These are phyloP conservation scores for Scophthalmus maximus DNA, from an alignment of 2,113 vertebrate genomes.

Conservation along the genomic window DNA sequence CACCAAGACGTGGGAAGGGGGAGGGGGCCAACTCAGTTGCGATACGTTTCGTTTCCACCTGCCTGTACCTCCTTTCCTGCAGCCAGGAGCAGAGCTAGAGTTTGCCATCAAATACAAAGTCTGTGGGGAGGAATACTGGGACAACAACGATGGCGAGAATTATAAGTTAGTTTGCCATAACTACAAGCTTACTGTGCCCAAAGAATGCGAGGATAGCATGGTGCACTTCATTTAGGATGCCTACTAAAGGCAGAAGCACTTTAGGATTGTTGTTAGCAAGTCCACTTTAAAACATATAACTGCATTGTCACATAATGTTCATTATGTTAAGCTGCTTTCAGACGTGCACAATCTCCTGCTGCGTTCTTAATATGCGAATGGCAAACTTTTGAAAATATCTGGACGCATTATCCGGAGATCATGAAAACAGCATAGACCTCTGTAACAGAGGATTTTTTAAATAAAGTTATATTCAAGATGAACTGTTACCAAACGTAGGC, in stretches of 20 bases:
- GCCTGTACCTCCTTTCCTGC: slow-evolving; percentile 90
- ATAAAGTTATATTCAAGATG: not conserved
- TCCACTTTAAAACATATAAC: slow-evolving; percentile 3
- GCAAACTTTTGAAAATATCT: too few species aligned
- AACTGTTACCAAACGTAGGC: not conserved
- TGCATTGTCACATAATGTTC: not conserved
- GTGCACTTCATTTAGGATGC: slow-evolving; percentile 91
- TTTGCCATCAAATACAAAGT: slow-evolving; percentile 92
- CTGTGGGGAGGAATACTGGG: slow-evolving; percentile 89
- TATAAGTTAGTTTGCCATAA: slow-evolving; percentile 90
- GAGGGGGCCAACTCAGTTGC: slow-evolving; percentile 61
- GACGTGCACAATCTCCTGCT: too few species aligned
- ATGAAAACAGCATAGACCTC: too few species aligned
- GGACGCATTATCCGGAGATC: too few species aligned
- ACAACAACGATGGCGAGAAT: slow-evolving; percentile 92
- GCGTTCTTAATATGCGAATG: too few species aligned
- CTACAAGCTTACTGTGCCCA: slow-evolving; percentile 90
- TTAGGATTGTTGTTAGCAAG: slow-evolving; percentile 21
- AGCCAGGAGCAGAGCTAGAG: slow-evolving; percentile 88
- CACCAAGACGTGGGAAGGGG: slow-evolving; percentile 60
- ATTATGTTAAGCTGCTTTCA: not conserved
- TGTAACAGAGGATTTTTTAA: not conserved
- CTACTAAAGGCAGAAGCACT: slow-evolving; percentile 35
- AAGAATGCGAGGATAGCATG: slow-evolving; percentile 94
- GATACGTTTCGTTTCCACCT: slow-evolving; percentile 93